Percentiles rank a stretch among this genome's conserved stretches.
Evolutionary conservation across 2,113 vertebrate genomes (phyloP).

Genomic region (Sporophila hypoxantha): DNA sequence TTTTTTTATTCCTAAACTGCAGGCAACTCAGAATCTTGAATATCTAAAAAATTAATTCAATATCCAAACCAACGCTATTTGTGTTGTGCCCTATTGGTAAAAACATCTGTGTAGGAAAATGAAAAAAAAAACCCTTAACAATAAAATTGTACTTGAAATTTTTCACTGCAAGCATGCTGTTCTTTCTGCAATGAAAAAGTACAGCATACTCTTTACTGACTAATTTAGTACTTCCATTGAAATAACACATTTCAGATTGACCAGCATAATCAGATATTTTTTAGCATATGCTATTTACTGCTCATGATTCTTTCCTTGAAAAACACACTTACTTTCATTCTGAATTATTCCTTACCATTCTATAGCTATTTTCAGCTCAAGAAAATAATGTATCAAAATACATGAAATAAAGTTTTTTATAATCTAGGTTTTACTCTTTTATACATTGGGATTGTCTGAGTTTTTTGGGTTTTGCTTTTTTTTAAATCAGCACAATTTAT

Average conservation of each 20-base stretch:
- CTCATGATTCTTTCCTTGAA: background rate
- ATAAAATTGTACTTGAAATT: background rate
- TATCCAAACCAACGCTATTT: background rate
- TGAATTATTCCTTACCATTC: background rate
- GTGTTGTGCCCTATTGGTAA: background rate
- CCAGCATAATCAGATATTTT: background rate
- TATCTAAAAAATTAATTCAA: background rate
- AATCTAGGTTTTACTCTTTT: background rate
- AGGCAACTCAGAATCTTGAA: background rate
- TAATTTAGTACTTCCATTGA: background rate
- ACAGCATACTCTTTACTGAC: background rate
- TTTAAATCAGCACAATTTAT: background rate
- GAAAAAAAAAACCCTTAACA: background rate
- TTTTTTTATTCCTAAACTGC: background rate
- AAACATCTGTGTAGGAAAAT: background rate
- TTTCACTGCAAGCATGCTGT: background rate
- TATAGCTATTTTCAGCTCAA: background rate
- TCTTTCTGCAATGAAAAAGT: background rate
- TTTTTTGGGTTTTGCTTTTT: background rate
- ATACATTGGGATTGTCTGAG: background rate
- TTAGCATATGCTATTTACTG: background rate
- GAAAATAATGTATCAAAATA: background rate
- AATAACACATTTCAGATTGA: background rate
- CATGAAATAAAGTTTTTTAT: background rate
- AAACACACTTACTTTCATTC: background rate